phyloP scores from a whole-genome alignment of 2,888 invertebrate species.

The Agrotis exclamationis region DNA sequence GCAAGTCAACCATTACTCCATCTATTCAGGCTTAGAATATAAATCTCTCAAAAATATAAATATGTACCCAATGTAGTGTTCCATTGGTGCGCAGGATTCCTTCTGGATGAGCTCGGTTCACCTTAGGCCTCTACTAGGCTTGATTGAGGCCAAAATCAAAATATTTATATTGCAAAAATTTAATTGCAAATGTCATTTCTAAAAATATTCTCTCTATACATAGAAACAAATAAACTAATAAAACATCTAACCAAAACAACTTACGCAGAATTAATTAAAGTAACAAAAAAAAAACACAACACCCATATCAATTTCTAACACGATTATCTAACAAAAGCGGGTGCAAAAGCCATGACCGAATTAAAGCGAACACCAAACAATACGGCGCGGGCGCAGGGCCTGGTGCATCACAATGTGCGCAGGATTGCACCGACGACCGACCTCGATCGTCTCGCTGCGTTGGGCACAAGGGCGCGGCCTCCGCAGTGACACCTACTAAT shows the following conservation, averaged over 20 bases:
- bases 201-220: too few species aligned
- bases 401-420: constrained; percentile 60
- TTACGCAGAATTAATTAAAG: too few species aligned
- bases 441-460: constrained; percentile 62
- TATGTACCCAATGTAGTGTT: too few species aligned
- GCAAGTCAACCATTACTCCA: too few species aligned
- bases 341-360: constrained; percentile 63
- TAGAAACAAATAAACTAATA: not conserved
- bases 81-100: too few species aligned
- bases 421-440: constrained; percentile 47
- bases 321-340: constrained; percentile 61
- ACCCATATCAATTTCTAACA: constrained; percentile 44
- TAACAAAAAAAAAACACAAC: constrained; percentile 4
- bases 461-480: constrained; percentile 64
- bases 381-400: constrained; percentile 49
- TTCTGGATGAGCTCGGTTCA: too few species aligned
- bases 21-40: too few species aligned
- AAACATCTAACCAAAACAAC: not conserved
- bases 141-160: too few species aligned
- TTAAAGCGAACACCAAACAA: constrained; percentile 56
- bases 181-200: too few species aligned
- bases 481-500: constrained; percentile 60
- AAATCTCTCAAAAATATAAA: too few species aligned
- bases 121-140: too few species aligned
- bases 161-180: too few species aligned